phyloP scores from a whole-genome alignment of 2,888 invertebrate genomes.

The Andrena minutula region DNA sequence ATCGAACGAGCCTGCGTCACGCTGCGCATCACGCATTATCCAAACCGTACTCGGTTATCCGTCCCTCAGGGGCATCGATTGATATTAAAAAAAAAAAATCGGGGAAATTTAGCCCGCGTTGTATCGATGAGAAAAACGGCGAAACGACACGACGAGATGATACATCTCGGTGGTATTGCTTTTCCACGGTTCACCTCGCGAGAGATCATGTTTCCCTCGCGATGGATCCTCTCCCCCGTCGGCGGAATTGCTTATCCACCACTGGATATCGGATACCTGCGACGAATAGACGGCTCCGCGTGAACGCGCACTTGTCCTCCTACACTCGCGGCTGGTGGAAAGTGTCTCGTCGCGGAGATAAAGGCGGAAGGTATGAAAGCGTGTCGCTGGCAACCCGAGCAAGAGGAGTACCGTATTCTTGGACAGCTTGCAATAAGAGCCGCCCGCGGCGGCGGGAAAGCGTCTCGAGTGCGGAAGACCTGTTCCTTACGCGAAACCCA shows the following conservation, averaged over 20 bases:
- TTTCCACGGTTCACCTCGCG: neutral
- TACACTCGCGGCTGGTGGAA: no score
- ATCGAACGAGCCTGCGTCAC: conserved; percentile 50
- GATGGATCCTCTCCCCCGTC: neutral
- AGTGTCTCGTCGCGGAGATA: conserved; percentile 1
- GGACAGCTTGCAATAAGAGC: no score
- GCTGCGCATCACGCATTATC: conserved; percentile 29
- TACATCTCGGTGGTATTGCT: conserved; percentile 20
- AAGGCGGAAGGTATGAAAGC: neutral
- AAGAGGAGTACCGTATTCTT: no score
- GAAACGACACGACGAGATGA: neutral
- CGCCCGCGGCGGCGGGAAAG: no score
- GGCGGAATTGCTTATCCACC: conserved; percentile 8
- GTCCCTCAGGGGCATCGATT: neutral
- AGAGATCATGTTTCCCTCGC: conserved; percentile 28
- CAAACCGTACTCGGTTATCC: neutral
- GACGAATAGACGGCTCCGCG: neutral
- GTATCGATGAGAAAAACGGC: neutral
- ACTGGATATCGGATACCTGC: conserved; percentile 13
- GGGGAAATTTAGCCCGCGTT: neutral
- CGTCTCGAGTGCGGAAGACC: no score
- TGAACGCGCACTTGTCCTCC: neutral
- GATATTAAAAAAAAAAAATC: conserved; percentile 1
- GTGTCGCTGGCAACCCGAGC: no score
- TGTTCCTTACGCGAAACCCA: neutral